Base-by-base conservation (phyloP, 1,140 invertebrate species). In the Drosophila cardini region DNA sequence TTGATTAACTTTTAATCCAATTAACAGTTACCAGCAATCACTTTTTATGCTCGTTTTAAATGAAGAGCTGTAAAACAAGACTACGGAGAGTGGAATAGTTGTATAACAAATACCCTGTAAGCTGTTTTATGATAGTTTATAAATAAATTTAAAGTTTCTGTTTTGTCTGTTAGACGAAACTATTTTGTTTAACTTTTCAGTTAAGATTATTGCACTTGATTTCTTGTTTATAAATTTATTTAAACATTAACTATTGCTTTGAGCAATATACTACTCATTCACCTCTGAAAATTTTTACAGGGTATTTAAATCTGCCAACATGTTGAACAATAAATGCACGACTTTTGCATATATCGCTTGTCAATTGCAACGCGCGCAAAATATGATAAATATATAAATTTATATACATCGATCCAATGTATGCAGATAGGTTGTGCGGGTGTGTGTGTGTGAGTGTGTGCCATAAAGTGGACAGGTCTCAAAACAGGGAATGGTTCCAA, bases 361-460 rank as follows among this genome's bases (percentile, higher is more conserved):
- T 87, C 78, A 87, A 53, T 72, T 45, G 71, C 64, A 72, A 53
- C 48, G 67, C 26, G 16, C 57, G 18, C 63, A 34, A 76, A 79
- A 73, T 79, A 82, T 83, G 82, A 86, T 86, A 86, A 86, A 86
- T 60, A 78, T 63, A 78, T 71, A 68, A 7, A 36, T 10, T 10
- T 52, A 52, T 58, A 56, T 50, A 45, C 21, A 5, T 11, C 30
- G 40, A 13, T 16, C n/a, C 21, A 21, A 21, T 34, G 50, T 43
- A 57, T n/a, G 16, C 15, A 34, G 38, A 34, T 18, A 46, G 50
- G 63, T 53, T 65, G 60, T 56, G 40, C 40, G 61, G 34, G 46
- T 26, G n/a, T 26, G 21, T 26, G 21, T 21, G 21, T 26, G 21
- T 26, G 21, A 34, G 57, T 34, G 57, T 46, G 67, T 2, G 15